Evolutionary conservation across 2,113 vertebrate genomes (phyloP), one percentile per base, ranked within the genome.

Genomic region (Galemys pyrenaicus): DNA sequence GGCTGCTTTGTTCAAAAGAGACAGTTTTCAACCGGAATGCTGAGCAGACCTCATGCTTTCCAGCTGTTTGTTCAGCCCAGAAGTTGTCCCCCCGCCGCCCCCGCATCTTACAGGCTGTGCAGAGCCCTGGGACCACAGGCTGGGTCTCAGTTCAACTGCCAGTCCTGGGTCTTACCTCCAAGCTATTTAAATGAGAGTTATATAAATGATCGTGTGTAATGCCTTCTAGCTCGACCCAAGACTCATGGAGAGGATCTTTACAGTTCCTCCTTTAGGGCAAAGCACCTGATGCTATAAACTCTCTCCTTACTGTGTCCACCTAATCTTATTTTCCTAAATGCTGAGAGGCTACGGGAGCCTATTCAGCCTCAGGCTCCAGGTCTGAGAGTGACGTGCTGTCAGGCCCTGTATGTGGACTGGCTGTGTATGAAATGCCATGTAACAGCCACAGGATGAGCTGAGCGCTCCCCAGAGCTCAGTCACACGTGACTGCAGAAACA

Each of bases 251-350:
- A 54, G 28, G 4, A 32, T 17, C 51, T 73, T 75, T 68, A 16
- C 2, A 4, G 73, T 88, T 75, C 71, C 30, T 77, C 28, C 15
- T 65, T 68, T 54, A 87, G 44, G 51, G 37, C n/a, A 94, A 70
- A 87, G 65, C 49, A 10, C 60, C 65, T 58, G 39, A 15, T 20
- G 19, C 17, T 10, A 39, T 35, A 87, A 81, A 51, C 35, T 32
- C 11, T 32, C 11, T 15, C 8, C 2, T 39, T 12, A 0, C 19
- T 0, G 0, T 3, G 8, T n/a, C 54, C 44, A 17, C 62, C 24
- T 16, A 30, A 73, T 79, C 46, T 17, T 30, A 58, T 67, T 85
- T 84, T 39, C 67, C 49, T 30, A 10, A 62, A 37, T 6, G 5
- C 28, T 46, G 39, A 70, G 64, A 91, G 13, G 35, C 74, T 35